Evolutionary conservation across 2,113 vertebrate genomes (phyloP), one percentile per base, ranked within the genome.

Genomic region (Pelobates fuscus): DNA sequence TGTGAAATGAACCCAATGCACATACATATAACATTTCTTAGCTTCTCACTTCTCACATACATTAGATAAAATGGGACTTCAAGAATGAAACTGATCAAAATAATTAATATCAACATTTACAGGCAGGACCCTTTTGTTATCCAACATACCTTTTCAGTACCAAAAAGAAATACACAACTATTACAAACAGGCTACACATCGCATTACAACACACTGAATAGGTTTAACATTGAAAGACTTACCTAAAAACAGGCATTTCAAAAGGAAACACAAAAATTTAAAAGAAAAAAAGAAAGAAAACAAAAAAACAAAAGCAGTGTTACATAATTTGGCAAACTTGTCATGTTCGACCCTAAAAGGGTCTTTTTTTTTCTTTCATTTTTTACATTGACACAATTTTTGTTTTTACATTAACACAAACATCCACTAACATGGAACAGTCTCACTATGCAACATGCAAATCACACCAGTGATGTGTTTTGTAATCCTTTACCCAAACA

Each of bases 231-330:
- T 41, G 67, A 24, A 77, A 49, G 25, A 77, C 73, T 77, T 77
- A 77, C 73, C 73, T 55, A 66, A 75, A 63, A 67, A 77, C 55
- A 76, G 73, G 72, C 52, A 75, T 52, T 75, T 70, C 2, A 41
- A 70, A 75, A 24, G 63, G 44, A 17, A 75, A 67, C 24, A 66
- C 41, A 70, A 70, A 73, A 26, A 20, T 30, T 29, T 24, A 46
- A 75, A 75, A 41, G 58, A 75, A 24, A 54, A 14, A 17, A 75
- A 67, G 15, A 66, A 21, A 70, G 58, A 73, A 26, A 20, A 23
- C 29, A 15, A 46, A 75, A 75, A 74, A 41, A 71, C 43, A 71
- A 63, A 65, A 11, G 2, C 26, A 74, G 37, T 70, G 37, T 60
- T 66, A 67, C 54, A 67, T 37, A 57, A 15, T n/a, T n/a, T n/a